Percentiles rank a stretch among this genome's conserved stretches.
phyloP scores from a whole-genome alignment of 2,113 vertebrate species.

The Limnothrissa miodon region DNA sequence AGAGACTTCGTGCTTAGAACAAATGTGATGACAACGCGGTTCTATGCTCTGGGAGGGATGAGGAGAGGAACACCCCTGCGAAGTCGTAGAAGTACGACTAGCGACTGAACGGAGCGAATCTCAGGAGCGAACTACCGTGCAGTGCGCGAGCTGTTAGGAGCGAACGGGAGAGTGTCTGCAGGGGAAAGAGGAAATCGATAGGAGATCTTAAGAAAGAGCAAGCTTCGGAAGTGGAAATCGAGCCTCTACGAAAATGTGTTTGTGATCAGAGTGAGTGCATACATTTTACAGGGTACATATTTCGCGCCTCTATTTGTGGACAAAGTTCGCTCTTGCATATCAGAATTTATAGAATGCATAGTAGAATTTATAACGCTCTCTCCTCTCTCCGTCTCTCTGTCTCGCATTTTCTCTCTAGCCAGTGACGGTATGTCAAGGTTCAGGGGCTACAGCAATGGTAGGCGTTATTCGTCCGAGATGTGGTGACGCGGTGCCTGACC shows the following conservation, averaged over 20 bases:
- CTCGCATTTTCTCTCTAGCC: constrained; percentile 11
- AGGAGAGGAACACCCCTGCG: constrained; percentile 47
- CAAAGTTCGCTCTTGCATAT: constrained; percentile 36
- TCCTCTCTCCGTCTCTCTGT: background rate
- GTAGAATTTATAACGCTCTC: constrained; percentile 10
- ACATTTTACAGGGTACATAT: constrained; percentile 46
- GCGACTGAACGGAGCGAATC: constrained; percentile 48
- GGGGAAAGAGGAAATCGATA: constrained; percentile 41
- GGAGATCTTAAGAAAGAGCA: constrained; percentile 30
- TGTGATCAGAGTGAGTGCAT: constrained; percentile 55
- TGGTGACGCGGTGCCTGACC: constrained; percentile 2
- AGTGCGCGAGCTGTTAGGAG: constrained; percentile 29
- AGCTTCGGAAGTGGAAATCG: constrained; percentile 43
- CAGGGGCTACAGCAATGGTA: constrained; percentile 6
- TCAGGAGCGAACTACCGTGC: constrained; percentile 47
- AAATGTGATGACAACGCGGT: constrained; percentile 51
- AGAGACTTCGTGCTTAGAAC: constrained; percentile 49
- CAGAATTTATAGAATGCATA: too few relatives aligned
- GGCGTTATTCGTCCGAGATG: constrained; percentile 12
- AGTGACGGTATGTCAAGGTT: constrained; percentile 37
- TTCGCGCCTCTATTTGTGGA: constrained; percentile 47
- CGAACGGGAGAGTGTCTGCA: constrained; percentile 47
- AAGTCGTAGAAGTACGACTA: constrained; percentile 51
- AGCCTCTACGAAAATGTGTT: constrained; percentile 43
- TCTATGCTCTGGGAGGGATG: constrained; percentile 45